A percentile compares a stretch with the other conserved stretches of the same genome.
Conservation (phyloP, 2,113 vertebrate species). For the Fulmarus glacialis region DNA sequence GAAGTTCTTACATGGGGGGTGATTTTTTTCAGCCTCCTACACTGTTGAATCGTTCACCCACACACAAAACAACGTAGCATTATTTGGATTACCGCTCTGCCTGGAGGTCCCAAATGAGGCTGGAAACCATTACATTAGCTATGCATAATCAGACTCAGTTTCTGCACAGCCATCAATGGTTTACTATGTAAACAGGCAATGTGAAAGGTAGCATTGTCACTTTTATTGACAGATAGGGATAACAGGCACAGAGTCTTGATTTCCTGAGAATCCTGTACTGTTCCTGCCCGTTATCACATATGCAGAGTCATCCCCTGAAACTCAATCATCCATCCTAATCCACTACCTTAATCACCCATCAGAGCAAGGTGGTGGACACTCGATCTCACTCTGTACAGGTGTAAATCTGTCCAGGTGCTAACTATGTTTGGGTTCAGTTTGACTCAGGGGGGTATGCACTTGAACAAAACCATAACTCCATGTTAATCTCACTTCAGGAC, state of each 20-base stretch:
- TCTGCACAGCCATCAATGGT: not conserved
- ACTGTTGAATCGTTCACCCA: rapidly evolving
- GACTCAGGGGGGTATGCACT: not conserved
- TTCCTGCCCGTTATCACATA: not conserved
- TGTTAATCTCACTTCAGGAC: not conserved
- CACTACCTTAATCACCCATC: not conserved
- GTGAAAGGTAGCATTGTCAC: not conserved
- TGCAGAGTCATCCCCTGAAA: not conserved
- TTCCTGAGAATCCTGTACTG: not conserved
- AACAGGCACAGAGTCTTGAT: not conserved
- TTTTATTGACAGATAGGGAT: not conserved
- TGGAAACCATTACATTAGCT: not conserved
- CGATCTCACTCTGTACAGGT: not conserved
- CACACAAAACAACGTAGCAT: rapidly evolving
- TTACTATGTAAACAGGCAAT: not conserved
- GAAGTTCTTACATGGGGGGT: not conserved
- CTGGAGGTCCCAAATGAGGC: not conserved
- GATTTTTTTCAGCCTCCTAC: not conserved
- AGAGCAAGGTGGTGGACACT: not conserved
- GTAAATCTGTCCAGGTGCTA: not conserved
- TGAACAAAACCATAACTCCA: not conserved
- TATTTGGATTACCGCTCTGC: not conserved
- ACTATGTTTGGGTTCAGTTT: not conserved
- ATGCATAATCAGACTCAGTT: not conserved
- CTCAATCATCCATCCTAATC: not conserved